Conservation (phyloP, 2,888 invertebrate species). For the Melitaea athalia region DNA sequence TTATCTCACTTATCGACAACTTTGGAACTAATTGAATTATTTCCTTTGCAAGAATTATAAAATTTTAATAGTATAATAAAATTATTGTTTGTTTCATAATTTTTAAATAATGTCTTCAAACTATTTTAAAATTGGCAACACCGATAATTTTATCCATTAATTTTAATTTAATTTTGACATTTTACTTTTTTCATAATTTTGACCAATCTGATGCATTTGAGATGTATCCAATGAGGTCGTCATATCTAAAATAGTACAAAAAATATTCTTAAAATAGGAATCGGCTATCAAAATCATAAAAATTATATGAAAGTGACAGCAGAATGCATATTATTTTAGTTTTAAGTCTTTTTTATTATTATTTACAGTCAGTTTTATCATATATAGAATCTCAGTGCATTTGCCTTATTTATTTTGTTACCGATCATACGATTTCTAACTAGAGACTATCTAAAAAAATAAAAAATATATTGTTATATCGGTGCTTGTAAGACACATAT, state of each 20-base stretch:
- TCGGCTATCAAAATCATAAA: background rate
- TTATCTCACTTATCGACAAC: too few relatives aligned
- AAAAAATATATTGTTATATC: too few relatives aligned
- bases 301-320: conserved; percentile 42
- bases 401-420: conserved; percentile 44
- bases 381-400: conserved; percentile 68
- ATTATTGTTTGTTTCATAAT: background rate
- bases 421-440: conserved; percentile 41
- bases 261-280: conserved; percentile 17
- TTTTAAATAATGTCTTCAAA: background rate
- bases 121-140: background rate
- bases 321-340: conserved; percentile 58
- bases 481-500: too few relatives aligned
- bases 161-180: too few relatives aligned
- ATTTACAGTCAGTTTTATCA: conserved; percentile 47
- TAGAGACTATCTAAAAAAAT: background rate
- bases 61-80: background rate
- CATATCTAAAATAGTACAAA: background rate
- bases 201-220: too few relatives aligned
- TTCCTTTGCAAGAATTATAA: too few relatives aligned
- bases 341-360: conserved; percentile 43
- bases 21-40: too few relatives aligned
- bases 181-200: too few relatives aligned
- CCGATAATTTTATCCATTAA: background rate
- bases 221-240: background rate